A percentile compares a stretch with the other conserved stretches of the same genome.
Evolutionary conservation across 2,797 vertebrate genomes (phyloP).

Genomic region (Sandelia bainsii): DNA sequence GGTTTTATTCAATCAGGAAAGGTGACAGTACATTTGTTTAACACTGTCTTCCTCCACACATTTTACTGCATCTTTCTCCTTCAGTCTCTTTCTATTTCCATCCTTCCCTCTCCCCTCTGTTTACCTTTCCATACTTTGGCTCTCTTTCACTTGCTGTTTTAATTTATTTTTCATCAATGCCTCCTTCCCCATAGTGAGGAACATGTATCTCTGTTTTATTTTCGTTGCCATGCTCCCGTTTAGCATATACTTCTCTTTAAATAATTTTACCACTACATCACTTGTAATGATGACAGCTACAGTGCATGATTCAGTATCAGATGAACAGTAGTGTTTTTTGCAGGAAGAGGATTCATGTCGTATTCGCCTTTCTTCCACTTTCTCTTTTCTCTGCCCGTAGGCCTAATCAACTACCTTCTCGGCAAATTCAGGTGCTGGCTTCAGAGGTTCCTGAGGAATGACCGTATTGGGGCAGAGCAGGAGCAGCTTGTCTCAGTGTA

Average conservation of each 20-base stretch:
- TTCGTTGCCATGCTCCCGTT: background rate
- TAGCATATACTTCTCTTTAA: background rate
- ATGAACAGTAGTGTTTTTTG: background rate
- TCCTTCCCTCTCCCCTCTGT: background rate
- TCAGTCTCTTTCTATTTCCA: background rate
- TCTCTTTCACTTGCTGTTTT: constrained; percentile 21
- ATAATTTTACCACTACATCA: background rate
- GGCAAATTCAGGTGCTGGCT: constrained; percentile 41
- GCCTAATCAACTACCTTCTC: constrained; percentile 23
- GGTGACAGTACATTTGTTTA: background rate
- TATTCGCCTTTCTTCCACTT: background rate
- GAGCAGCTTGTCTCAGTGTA: constrained; percentile 45
- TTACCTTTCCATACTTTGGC: constrained; percentile 24
- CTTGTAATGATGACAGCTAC: background rate
- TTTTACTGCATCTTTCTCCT: background rate
- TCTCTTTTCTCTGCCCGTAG: constrained; percentile 8
- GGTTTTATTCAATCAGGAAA: constrained; percentile 5
- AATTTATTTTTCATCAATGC: constrained; percentile 49
- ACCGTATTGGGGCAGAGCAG: constrained; percentile 47
- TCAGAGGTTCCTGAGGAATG: constrained; percentile 30
- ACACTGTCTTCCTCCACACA: background rate
- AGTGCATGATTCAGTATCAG: constrained; percentile 3
- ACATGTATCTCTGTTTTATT: constrained; percentile 21
- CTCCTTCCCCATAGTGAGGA: background rate
- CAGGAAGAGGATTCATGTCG: background rate